phyloP scores from a whole-genome alignment of 2,797 vertebrate genomes.

The Eutrigla gurnardus region DNA sequence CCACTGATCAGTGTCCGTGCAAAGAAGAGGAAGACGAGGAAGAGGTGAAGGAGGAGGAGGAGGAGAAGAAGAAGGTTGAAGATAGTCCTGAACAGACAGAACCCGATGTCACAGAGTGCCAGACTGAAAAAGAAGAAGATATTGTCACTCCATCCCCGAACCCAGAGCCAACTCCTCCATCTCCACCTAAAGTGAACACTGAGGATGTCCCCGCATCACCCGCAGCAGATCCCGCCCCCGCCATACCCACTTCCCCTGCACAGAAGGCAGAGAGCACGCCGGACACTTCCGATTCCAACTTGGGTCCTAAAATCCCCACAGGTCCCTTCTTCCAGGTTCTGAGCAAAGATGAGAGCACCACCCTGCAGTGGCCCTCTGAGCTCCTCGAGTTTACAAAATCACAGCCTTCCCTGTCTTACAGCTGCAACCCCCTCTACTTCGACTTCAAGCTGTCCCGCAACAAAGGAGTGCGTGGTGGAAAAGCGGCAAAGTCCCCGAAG shows the following conservation, averaged over 20 bases:
- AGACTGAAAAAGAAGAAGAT: slow-evolving; percentile 62
- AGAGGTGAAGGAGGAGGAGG: slow-evolving; percentile 59
- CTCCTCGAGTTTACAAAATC: slow-evolving; percentile 97
- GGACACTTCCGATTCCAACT: slow-evolving; percentile 68
- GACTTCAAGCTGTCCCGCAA: slow-evolving; percentile 97
- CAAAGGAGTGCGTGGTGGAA: slow-evolving; percentile 82
- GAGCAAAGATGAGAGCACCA: slow-evolving; percentile 97
- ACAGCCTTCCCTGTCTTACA: slow-evolving; percentile 94
- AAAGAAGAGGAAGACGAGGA: slow-evolving; percentile 76
- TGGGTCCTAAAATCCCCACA: slow-evolving; percentile 89
- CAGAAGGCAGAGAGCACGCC: slow-evolving; percentile 74
- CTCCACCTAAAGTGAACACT: slow-evolving; percentile 70
- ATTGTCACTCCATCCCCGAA: slow-evolving; percentile 36
- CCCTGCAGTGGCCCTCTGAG: slow-evolving; percentile 98
- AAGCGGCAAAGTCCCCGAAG: slow-evolving; percentile 74
- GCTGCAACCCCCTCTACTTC: slow-evolving; percentile 98
- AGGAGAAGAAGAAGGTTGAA: slow-evolving; percentile 53
- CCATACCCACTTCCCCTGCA: slow-evolving; percentile 42
- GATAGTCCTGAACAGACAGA: slow-evolving; percentile 53
- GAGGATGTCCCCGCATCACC: slow-evolving; percentile 70
- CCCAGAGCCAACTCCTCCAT: slow-evolving; percentile 60
- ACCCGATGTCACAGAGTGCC: slow-evolving; percentile 45
- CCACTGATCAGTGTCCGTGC: slow-evolving; percentile 87
- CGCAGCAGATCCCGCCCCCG: slow-evolving; percentile 36
- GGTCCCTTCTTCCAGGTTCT: slow-evolving; percentile 96